Conservation (phyloP, 2,888 invertebrate genomes). For the Cancer borealis region DNA sequence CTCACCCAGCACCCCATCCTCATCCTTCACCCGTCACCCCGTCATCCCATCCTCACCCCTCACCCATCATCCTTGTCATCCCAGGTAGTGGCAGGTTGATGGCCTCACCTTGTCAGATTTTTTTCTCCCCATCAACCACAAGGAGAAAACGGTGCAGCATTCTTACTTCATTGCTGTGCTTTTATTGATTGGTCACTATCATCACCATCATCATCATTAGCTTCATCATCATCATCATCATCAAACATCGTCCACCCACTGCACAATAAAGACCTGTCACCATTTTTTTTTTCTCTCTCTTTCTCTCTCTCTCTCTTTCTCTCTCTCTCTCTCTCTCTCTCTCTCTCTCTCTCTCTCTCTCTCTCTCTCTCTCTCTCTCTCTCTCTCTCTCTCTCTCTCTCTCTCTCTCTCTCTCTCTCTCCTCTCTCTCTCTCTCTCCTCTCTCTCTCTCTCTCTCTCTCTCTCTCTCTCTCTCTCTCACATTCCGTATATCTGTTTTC, state of each 20-base stretch:
- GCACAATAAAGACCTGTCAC: neutral
- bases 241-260: neutral
- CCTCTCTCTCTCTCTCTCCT: neutral
- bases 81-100: neutral
- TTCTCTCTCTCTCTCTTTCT: neutral
- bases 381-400: neutral
- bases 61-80: too few relatives aligned
- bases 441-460: too few relatives aligned
- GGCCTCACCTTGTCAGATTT: neutral
- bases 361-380: too few relatives aligned
- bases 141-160: conserved; percentile 20
- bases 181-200: neutral
- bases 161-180: neutral
- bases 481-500: neutral
- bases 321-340: neutral
- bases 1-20: neutral
- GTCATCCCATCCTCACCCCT: neutral
- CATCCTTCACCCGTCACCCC: neutral
- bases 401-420: neutral
- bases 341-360: neutral
- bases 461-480: neutral
- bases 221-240: neutral
- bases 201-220: neutral
- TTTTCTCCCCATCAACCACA: neutral
- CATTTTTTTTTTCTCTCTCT: neutral